Conservation (phyloP, 2,113 vertebrate species). For the Parotia lawesii region DNA sequence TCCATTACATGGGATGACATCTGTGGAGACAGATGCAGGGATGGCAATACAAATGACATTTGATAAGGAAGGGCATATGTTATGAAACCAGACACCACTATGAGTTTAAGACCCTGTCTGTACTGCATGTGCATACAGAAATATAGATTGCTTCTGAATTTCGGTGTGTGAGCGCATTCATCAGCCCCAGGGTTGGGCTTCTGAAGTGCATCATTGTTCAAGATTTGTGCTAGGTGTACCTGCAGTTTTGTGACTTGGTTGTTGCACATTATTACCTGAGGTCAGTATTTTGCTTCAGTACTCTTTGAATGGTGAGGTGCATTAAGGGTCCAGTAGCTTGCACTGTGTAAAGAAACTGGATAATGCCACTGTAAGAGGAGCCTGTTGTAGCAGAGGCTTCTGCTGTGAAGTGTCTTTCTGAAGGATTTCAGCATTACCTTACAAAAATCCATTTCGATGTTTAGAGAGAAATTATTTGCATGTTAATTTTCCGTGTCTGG, state of each 20-base stretch:
- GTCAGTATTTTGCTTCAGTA: background rate
- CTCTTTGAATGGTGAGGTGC: background rate
- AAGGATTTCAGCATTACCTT: background rate
- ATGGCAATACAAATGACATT: constrained; percentile 60
- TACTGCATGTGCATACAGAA: background rate
- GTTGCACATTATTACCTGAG: background rate
- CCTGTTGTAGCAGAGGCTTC: background rate
- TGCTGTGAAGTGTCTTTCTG: background rate
- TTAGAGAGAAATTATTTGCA: background rate
- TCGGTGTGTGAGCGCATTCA: background rate
- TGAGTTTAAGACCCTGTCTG: background rate
- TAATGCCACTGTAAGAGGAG: background rate
- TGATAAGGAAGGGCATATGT: constrained; percentile 65
- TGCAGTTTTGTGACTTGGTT: background rate
- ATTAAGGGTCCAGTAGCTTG: background rate
- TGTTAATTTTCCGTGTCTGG: background rate
- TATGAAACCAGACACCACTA: constrained; percentile 44
- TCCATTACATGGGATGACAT: constrained; percentile 63
- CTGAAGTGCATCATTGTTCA: background rate
- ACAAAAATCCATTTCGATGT: background rate
- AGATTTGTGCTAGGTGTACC: background rate
- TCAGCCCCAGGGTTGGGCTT: background rate
- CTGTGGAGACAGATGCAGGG: constrained; percentile 61
- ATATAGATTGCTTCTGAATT: background rate
- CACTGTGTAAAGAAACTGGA: background rate